Evolutionary conservation across 2,113 vertebrate species (phyloP).

Genomic region (Strix uralensis): DNA sequence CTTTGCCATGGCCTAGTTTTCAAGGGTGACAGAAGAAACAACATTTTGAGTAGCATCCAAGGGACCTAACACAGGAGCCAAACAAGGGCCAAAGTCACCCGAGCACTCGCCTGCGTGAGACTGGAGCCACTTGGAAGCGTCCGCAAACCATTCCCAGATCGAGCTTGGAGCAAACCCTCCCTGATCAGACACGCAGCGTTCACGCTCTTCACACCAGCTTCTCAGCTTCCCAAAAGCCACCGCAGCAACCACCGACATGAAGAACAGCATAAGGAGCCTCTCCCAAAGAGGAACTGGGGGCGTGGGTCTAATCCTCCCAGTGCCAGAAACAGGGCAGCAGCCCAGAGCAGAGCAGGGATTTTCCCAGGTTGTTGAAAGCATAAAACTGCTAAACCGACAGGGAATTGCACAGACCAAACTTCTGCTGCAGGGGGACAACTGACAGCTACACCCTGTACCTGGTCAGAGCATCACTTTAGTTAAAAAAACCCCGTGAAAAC

Average conservation of each 20-base stretch:
- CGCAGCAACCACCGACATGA: fast-evolving
- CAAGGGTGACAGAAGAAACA: neutral
- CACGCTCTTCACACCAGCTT: neutral
- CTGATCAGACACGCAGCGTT: fast-evolving
- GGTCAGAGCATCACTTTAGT: neutral
- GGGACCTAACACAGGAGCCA: neutral
- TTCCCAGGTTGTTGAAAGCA: no score
- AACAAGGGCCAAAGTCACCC: neutral
- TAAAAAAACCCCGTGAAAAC: neutral
- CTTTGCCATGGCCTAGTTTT: neutral
- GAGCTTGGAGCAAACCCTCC: neutral
- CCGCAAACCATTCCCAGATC: neutral
- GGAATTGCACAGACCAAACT: neutral
- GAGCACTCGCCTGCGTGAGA: fast-evolving
- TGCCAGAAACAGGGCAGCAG: neutral
- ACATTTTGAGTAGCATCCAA: neutral
- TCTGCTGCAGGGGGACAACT: fast-evolving
- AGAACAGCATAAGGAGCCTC: neutral
- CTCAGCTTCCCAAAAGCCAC: neutral
- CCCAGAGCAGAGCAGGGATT: neutral
- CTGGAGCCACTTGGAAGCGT: neutral
- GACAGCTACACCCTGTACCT: neutral
- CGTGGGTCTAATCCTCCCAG: neutral
- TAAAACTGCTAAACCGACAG: neutral
- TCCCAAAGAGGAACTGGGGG: neutral